Evolutionary conservation across 2,888 invertebrate genomes (phyloP), one percentile per base, ranked within the genome.

Genomic region (Polyommatus iphigenia): DNA sequence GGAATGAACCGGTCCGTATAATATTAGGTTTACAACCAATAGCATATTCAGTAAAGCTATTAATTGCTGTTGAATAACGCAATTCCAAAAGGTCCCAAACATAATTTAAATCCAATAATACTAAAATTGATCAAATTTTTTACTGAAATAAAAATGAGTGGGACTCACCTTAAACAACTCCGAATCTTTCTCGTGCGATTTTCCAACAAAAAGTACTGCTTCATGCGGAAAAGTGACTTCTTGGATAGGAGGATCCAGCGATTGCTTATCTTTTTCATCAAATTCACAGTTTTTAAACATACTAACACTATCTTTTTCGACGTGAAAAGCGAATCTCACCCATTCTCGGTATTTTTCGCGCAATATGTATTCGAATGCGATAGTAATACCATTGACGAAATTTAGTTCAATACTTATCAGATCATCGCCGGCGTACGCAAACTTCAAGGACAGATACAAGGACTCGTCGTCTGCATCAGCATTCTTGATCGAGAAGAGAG

Each of bases 351-450:
- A 67, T 1, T 80, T 80, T 76, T 54, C 57, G 32, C 67, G 20
- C 13, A 79, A 76, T 32, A 8, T 24, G 20, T 73, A 62, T 8
- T 41, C 36, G 2, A 79, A 77, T 13, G 41, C 29, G n/a, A 46
- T 71, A 0, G 41, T 13, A 46, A 20, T 54, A 3, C 24, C 62
- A 62, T 67, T 67, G 5, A 29, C 2, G 57, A 73, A 54, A 75
- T 46, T 10, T 6, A 73, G 46, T 6, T 10, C n/a, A 10, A 46
- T 79, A 6, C 76, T 24, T 0, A 76, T 57, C 13, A n/a, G 82
- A 13, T 71, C 57, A 77, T 13, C 76, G 77, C 59, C 81, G 79
- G 15, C 81, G 88, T 10, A 7, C n/a, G n/a, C 72, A 78, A 2
- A 89, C 77, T 24, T 24, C 24, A 46, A 46, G 15, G 41, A n/a